A percentile compares a stretch with the other conserved stretches of the same genome.
These are phyloP conservation scores for Selenia dentaria DNA, from an alignment of 2,888 invertebrate species.

Conservation along the genomic window DNA sequence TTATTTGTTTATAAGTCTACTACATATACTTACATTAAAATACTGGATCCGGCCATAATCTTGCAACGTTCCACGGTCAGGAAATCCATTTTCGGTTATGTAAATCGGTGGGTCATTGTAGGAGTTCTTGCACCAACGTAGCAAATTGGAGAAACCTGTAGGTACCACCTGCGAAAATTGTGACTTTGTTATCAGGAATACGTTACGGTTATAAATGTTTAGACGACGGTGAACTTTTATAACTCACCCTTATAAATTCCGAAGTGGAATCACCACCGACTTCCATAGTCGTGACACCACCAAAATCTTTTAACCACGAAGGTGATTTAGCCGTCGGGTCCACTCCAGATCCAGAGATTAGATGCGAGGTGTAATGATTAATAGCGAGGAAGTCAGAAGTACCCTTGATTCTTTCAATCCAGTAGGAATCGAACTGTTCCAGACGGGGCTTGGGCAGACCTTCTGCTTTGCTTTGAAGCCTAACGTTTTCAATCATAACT, in stretches of 20 bases:
- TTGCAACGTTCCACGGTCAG: conserved; percentile 74
- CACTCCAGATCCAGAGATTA: conserved; percentile 69
- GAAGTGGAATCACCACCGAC: conserved; percentile 77
- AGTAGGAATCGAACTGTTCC: conserved; percentile 73
- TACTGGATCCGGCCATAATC: conserved; percentile 81
- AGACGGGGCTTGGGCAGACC: conserved; percentile 69
- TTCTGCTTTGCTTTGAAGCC: conserved; percentile 66
- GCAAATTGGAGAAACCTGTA: conserved; percentile 83
- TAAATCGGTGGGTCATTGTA: conserved; percentile 84
- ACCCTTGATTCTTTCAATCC: conserved; percentile 74
- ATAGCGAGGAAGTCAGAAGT: conserved; percentile 79
- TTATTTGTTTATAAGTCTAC: too few species aligned
- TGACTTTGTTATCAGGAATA: too few species aligned
- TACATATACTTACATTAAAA: conserved; percentile 55
- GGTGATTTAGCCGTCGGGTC: conserved; percentile 73
- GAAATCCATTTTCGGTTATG: conserved; percentile 86
- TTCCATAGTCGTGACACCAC: conserved; percentile 71
- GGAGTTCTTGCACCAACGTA: conserved; percentile 84
- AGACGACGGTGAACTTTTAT: too few species aligned
- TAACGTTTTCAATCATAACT: conserved; percentile 75
- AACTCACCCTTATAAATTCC: conserved; percentile 73
- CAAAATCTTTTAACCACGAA: conserved; percentile 79
- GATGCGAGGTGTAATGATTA: conserved; percentile 79
- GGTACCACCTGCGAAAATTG: conserved; percentile 78
- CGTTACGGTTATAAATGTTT: too few species aligned